Base-by-base conservation (phyloP, 92 coral and sea anemone species). In the Porites cylindrica region DNA sequence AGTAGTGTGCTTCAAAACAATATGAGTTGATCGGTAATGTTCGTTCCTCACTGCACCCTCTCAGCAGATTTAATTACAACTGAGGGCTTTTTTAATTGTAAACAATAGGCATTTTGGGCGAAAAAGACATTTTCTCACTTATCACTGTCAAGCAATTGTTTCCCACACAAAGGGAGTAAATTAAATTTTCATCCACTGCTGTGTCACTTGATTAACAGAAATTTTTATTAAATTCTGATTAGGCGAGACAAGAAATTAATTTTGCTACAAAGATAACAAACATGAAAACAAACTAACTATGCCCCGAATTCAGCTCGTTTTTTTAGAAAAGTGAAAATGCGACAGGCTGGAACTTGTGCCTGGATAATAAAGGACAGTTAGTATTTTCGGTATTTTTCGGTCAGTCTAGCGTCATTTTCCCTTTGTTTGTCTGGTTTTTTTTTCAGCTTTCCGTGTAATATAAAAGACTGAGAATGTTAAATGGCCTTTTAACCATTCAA, bases 31-130 rank as follows among this genome's bases (percentile, higher is more conserved):
- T 61, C 43, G 64, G 78, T 21, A n/a, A n/a, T 29, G 23, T 51
- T 23, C 58, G 18, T 12, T 7, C 50, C 7, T 10, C 29, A 38
- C 47, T 59, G 61, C 64, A 16, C 20, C 32, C 79, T 66, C 67
- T 76, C 80, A 7, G 17, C 59, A 53, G 60, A 76, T 29, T 58
- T 76, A 76, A 76, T 59, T 79, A n/a, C 61, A 21, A 59, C 51
- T 16, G 12, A 10, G 29, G 18, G 14, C 7, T 23, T 10, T 67
- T 43, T 64, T 19, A 12, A 23, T 20, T 24, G 1, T 17, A 67
- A 78, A 62, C 56, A 78, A 60, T 61, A 11, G 38, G 13, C 18
- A 11, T 54, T n/a, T 6, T 4, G 21, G 20, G 59, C 32, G 54
- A 5, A 51, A 43, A 64, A 38, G 72, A 63, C 38, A 23, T 79